Evolutionary conservation across 2,797 vertebrate genomes (phyloP).

Genomic region (Sebastes iracundus): DNA sequence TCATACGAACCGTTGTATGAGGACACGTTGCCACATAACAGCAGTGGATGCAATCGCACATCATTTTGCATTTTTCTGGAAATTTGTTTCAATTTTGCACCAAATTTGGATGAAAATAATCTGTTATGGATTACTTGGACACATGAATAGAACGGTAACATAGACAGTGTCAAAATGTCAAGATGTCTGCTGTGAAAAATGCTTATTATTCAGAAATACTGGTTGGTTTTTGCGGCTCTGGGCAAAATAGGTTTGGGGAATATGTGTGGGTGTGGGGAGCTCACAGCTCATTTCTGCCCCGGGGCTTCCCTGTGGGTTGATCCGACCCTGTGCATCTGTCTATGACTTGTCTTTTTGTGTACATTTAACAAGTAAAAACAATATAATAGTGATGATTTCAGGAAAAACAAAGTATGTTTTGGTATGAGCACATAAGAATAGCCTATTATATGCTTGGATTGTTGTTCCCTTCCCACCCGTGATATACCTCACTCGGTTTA

Average conservation of each 20-base stretch:
- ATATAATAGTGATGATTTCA: not conserved
- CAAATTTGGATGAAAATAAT: not conserved
- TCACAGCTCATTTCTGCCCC: not conserved
- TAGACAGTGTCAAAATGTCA: not conserved
- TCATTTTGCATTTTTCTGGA: not conserved
- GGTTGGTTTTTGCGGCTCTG: not conserved
- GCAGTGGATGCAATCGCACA: not conserved
- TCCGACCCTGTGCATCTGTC: not conserved
- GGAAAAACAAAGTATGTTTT: not conserved
- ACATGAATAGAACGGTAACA: not conserved
- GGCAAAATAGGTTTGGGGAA: not conserved
- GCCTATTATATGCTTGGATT: not conserved
- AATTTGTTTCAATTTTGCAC: not conserved
- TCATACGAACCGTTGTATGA: fast-evolving
- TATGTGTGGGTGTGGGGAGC: not conserved
- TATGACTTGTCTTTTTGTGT: not conserved
- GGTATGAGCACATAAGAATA: not conserved
- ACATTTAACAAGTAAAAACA: not conserved
- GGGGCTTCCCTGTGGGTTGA: not conserved
- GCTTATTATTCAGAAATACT: not conserved
- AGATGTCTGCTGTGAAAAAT: not conserved
- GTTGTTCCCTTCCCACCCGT: not conserved
- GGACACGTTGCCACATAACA: not conserved
- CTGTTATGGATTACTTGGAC: not conserved
- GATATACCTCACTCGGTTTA: not conserved